Evolutionary conservation across 2,797 vertebrate species (phyloP).

Genomic region (Argentina silus): DNA sequence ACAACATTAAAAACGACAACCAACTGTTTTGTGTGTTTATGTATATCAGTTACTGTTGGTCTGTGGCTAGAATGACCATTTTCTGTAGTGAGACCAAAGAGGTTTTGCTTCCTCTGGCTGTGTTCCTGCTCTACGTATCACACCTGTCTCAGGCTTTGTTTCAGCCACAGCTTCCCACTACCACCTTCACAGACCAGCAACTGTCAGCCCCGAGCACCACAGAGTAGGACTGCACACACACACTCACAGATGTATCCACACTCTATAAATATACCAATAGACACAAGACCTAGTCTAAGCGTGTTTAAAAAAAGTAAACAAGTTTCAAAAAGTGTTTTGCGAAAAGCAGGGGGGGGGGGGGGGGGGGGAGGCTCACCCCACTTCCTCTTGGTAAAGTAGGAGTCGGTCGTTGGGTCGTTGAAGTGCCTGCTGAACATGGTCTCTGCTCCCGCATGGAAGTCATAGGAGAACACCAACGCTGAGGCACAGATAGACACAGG

Average conservation of each 20-base stretch:
- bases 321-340: not conserved
- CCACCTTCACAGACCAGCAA: conserved; percentile 34
- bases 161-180: conserved; percentile 79
- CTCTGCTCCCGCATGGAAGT: conserved; percentile 98
- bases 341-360: too few relatives aligned
- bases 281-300: not conserved
- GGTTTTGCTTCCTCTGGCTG: conserved; percentile 68
- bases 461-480: conserved; percentile 98
- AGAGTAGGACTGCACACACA: conserved; percentile 9
- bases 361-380: conserved; percentile 86
- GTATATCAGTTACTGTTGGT: not conserved
- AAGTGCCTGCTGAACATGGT: conserved; percentile 99
- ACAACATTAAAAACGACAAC: too few relatives aligned
- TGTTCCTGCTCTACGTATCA: conserved; percentile 38
- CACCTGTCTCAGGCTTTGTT: conserved; percentile 72
- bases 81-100: not conserved
- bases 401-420: conserved; percentile 95
- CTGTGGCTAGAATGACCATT: too few relatives aligned
- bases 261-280: too few relatives aligned
- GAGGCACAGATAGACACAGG: conserved; percentile 45
- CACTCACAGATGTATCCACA: conserved; percentile 3
- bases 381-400: conserved; percentile 97
- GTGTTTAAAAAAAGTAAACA: not conserved
- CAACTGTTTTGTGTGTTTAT: too few relatives aligned
- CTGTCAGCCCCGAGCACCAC: conserved; percentile 39